Evolutionary conservation across 2,113 vertebrate species (phyloP), one percentile per base, ranked within the genome.

Genomic region (Gasterosteus nipponicus): DNA sequence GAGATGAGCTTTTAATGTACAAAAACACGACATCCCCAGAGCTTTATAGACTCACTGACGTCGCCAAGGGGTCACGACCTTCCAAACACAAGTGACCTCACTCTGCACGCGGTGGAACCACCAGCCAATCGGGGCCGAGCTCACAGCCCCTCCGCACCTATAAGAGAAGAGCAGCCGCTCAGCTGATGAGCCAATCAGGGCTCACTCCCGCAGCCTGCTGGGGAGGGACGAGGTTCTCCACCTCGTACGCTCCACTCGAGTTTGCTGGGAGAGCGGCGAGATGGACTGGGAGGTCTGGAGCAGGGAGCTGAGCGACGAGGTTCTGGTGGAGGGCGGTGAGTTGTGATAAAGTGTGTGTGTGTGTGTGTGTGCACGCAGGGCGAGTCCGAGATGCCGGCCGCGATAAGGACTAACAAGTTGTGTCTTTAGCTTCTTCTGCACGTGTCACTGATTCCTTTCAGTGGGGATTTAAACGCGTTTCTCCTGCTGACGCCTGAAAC

Each of bases 271-370:
- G 9, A 3, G 33, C 7, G 39, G 7, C 44, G 63, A 58, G 44
- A 89, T 92, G 88, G 69, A 15, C 44, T 86, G 87, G 89, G 75
- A 85, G 73, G 49, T 77, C 39, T 90, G 88, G 86, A 85, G 8
- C 5, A 49, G 41, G 62, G 31, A 82, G 59, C 19, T 86, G 68
- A 87, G 87, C 12, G 65, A 89, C 77, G 89, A 89, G 69, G 84
- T 83, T 18, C 41, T 90, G 71, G 69, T 89, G 2, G 84, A 72
- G 33, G n/a, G 60, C 1, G 81, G 87, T 91, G 69, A 86, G 84
- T 69, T 26, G 22, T 26, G 22, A 26, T 26, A 26, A 26, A 26
- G 22, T 67, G 38, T 60, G 49, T 82, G 19, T 66, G 71, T 46
- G 51, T 61, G 1, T 10, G 46, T 9, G 0, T 9, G 0, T 7